Evolutionary conservation across 2,888 invertebrate genomes (phyloP), one percentile per base, ranked within the genome.

Genomic region (Lithophane leautieri): DNA sequence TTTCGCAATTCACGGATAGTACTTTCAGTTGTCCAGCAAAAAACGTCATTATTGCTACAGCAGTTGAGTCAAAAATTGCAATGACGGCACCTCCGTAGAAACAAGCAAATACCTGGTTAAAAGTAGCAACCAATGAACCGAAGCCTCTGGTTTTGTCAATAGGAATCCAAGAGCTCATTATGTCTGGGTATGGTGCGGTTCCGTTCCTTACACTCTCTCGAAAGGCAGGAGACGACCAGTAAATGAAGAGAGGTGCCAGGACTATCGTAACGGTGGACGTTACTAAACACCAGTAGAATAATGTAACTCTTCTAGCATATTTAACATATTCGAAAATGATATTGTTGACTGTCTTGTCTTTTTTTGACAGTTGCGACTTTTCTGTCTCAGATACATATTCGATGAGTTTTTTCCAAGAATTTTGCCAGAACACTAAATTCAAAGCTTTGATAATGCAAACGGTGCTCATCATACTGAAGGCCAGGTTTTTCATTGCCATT

Each of bases 161-260:
- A 4, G 95, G 95, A 4, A 92, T 81, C 95, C 95, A 96, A 4
- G 95, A 94, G 68, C 95, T 95, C 88, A 95, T 90, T 71, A 95
- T 94, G 87, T 95, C 95, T 60, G 96, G 95, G 87, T 93, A 94
- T 3, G 93, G 88, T 9, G 77, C 40, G 7, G 90, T 87, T 2
- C 91, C 93, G 79, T 94, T 93, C 40, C 70, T 88, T 2, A 92
- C 90, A 4, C 86, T 76, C 22, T 83, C 84, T 34, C 90, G 87
- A 40, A 84, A 78, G 4, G 88, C 87, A 7, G 87, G 34, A 3
- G 93, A 92, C 0, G 94, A 89, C n/a, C 92, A 71, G 74, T 88
- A 93, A 14, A 89, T 89, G 0, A 90, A 85, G 3, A 94, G 75
- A 0, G 95, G 95, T n/a, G 95, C 92, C 7, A 95, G 66, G 58